A percentile compares a stretch with the other conserved stretches of the same genome.
These are phyloP conservation scores for Drosophila trichaetosa DNA, from an alignment of 2,888 invertebrate species.

Conservation along the genomic window DNA sequence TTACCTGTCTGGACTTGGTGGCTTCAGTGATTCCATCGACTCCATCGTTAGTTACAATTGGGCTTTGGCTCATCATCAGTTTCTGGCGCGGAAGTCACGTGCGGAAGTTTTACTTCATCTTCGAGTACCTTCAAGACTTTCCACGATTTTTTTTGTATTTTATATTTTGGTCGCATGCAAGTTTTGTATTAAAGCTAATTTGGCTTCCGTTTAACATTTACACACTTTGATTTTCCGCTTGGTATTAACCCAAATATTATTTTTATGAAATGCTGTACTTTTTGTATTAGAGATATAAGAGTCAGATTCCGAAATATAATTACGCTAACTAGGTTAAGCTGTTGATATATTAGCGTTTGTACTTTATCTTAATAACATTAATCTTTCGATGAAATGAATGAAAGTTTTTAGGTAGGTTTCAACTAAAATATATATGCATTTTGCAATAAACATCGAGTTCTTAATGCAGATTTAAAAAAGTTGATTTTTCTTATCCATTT, in stretches of 20 bases:
- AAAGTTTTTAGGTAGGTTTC: not conserved
- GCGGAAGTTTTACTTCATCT: slow-evolving; percentile 70
- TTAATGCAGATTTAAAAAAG: not conserved
- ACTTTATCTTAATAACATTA: not conserved
- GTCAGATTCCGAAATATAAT: not conserved
- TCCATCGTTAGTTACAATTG: slow-evolving; percentile 45
- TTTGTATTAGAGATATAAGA: not conserved
- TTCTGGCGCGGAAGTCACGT: slow-evolving; percentile 72
- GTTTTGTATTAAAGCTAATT: slow-evolving; percentile 63
- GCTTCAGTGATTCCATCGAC: slow-evolving; percentile 34
- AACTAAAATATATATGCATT: not conserved
- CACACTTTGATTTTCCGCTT: slow-evolving; percentile 38
- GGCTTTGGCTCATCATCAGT: slow-evolving; percentile 47
- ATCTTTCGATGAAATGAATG: not conserved
- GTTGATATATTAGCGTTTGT: not conserved
- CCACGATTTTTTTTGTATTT: slow-evolving; percentile 5
- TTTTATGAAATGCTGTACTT: not conserved
- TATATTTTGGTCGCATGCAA: slow-evolving; percentile 55
- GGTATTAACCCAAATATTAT: slow-evolving; percentile 59
- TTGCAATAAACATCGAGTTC: not conserved
- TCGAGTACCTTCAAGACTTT: slow-evolving; percentile 46
- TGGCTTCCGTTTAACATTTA: slow-evolving; percentile 72
- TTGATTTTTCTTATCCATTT: not conserved
- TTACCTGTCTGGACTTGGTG: slow-evolving; percentile 47
- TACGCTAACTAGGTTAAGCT: slow-evolving; percentile 11